Conservation (phyloP, 30 jellyfish, hydroid and myxozoan species). For the Hydractinia symbiolongicarpus region DNA sequence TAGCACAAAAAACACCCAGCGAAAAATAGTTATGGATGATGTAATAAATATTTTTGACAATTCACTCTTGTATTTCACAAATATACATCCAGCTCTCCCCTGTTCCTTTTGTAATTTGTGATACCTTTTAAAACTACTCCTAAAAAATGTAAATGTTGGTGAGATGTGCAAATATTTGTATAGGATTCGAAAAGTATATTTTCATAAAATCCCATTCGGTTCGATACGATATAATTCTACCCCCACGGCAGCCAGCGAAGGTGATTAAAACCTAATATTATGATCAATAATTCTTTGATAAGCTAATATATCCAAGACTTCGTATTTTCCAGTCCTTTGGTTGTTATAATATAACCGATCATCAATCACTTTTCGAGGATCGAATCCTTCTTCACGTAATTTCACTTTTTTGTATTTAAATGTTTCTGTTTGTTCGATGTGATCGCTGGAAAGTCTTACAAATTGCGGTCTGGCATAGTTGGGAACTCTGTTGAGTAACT, state of each 20-base stretch:
- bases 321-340: conserved; percentile 34
- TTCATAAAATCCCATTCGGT: not conserved
- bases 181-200: too few species aligned
- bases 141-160: too few species aligned
- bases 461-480: conserved; percentile 81
- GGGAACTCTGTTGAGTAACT: conserved; percentile 56
- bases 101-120: too few species aligned
- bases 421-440: conserved; percentile 57
- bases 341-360: conserved; percentile 62
- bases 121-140: too few species aligned
- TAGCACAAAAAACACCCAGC: too few species aligned
- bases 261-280: conserved; percentile 43
- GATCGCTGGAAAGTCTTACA: conserved; percentile 41
- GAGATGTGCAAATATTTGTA: too few species aligned
- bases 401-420: conserved; percentile 66
- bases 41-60: too few species aligned
- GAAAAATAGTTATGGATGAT: too few species aligned
- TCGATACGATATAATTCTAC: not conserved
- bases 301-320: conserved; percentile 36
- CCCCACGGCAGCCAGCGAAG: not conserved
- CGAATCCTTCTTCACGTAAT: conserved; percentile 62
- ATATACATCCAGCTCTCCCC: too few species aligned
- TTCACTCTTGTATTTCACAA: too few species aligned
- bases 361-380: conserved; percentile 49
- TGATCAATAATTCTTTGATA: conserved; percentile 52